Base-by-base conservation (phyloP, 2,888 invertebrate genomes). In the Creontiades dilutus region DNA sequence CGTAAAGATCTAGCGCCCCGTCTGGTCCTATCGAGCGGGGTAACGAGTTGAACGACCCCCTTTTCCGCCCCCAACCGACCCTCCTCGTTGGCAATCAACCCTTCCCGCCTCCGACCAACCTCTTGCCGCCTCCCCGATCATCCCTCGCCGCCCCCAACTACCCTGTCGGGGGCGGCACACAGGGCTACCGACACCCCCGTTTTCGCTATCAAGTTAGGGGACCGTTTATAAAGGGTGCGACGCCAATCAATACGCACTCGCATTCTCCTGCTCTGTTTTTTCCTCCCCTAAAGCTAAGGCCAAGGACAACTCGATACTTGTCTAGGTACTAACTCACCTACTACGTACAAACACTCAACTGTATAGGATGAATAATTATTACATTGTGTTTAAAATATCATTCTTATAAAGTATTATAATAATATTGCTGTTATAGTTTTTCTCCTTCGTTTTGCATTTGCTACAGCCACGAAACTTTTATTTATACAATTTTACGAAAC, bases 161-260 rank as follows among this genome's bases (percentile, higher is more conserved):
- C 23, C 68, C 68, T 37, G 61, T 16, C 61, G 68, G 19, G 68
- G 68, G 68, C 68, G 68, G 68, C 27, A 52, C 16, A n/a, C 19
- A 27, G 13, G 23, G 68, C 68, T 57, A n/a, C 68, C 5, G 68
- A 68, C 61, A 61, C 68, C 68, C 68, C 46, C 47, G 16, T 78
- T 78, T 37, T 78, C 78, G 78, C 78, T 76, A 76, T 76, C 76
- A 78, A 78, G 78, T 78, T 78, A 46, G 78, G 78, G 78, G 78
- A 78, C 46, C 78, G 78, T 78, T 78, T 78, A 78, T 78, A 78
- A 78, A 78, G 78, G 78, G 78, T 37, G 78, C 37, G 46, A 16
- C 78, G 78, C 46, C 78, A 78, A 78, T 78, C 78, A 78, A 78
- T 78, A 78, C 78, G 46, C 78, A 46, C 78, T 46, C 78, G 78